Conservation (phyloP, 2,797 vertebrate species). For the Silurus lanzhouensis region DNA sequence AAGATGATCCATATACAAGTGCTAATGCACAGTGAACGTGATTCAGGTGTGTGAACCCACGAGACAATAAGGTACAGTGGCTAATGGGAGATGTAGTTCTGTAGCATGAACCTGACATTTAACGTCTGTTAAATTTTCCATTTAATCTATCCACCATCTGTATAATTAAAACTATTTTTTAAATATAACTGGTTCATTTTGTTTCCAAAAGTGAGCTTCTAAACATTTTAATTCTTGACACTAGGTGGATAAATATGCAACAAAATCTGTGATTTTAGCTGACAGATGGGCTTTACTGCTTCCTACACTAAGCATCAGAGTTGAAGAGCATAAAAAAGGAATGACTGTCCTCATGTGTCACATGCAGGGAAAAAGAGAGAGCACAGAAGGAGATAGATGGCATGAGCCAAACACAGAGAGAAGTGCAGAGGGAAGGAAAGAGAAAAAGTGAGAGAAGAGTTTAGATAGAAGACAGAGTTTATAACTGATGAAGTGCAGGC, state of each 20-base stretch:
- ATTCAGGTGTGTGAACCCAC: no score
- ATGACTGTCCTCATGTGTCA: slow-evolving; percentile 15
- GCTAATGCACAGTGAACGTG: no score
- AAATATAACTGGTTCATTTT: not conserved
- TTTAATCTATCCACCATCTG: not conserved
- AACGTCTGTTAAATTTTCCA: not conserved
- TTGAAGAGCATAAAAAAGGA: slow-evolving; percentile 7
- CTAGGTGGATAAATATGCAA: not conserved
- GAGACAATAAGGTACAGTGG: no score
- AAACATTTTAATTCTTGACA: not conserved
- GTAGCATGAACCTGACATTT: not conserved
- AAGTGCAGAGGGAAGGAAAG: slow-evolving; percentile 19
- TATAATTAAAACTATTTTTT: not conserved
- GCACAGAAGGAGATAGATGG: not conserved
- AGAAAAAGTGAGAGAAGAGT: slow-evolving; percentile 9
- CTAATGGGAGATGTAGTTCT: no score
- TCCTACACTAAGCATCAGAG: slow-evolving; percentile 27
- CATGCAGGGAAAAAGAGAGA: not conserved
- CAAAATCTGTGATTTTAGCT: slow-evolving; percentile 2
- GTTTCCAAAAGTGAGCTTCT: not conserved
- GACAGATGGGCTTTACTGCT: slow-evolving; percentile 29
- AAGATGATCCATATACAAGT: no score
- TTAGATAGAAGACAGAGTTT: slow-evolving; percentile 9
- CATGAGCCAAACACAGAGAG: not conserved
- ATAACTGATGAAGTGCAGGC: slow-evolving; percentile 42